A percentile compares a stretch with the other conserved stretches of the same genome.
phyloP scores from a whole-genome alignment of 2,797 vertebrate species.

The Xerus rutilus region DNA sequence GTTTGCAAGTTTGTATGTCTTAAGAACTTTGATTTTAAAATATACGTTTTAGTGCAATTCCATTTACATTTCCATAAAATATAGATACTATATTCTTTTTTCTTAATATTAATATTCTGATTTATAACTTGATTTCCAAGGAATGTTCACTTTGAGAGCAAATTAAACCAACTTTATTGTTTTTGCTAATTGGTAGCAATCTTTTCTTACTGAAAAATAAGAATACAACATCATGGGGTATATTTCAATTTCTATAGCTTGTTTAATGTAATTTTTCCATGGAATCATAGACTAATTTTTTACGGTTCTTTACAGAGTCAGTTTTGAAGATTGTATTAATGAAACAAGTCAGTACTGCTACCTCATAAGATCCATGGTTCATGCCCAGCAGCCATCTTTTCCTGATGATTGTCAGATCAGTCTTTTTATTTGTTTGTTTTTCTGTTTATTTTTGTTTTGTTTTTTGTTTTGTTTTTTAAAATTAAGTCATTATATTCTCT shows the following conservation, averaged over 20 bases:
- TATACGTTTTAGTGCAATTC: background rate
- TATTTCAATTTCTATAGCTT: background rate
- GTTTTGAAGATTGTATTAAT: background rate
- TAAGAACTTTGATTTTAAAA: background rate
- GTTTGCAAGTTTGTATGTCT: background rate
- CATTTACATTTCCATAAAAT: background rate
- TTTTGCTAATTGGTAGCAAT: background rate
- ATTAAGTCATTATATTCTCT: background rate
- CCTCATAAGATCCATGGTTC: background rate
- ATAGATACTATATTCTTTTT: background rate
- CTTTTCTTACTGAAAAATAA: background rate
- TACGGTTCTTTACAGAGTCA: background rate
- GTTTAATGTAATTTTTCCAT: background rate
- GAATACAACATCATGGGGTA: background rate
- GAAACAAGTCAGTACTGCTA: background rate
- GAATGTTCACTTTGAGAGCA: background rate
- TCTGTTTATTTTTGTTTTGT: background rate
- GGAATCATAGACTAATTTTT: background rate
- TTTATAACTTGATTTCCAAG: background rate
- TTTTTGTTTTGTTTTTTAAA: background rate
- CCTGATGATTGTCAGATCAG: background rate
- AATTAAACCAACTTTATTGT: background rate
- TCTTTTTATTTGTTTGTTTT: background rate
- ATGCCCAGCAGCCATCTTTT: background rate
- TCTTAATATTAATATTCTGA: background rate